Evolutionary conservation across 2,797 vertebrate species (phyloP), one percentile per base, ranked within the genome.

Genomic region (Chelon auratus): DNA sequence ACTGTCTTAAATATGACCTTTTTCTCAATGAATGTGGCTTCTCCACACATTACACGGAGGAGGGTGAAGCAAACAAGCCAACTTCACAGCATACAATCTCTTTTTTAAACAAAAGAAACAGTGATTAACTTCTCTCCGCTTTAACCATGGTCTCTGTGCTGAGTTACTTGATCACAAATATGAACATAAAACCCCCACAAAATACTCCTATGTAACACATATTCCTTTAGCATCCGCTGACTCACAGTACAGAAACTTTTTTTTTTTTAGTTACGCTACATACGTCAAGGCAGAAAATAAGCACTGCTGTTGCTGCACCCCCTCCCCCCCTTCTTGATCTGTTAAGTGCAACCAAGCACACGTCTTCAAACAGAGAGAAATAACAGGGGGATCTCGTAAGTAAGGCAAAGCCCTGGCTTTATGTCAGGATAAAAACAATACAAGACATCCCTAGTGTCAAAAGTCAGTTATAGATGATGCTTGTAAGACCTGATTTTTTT

Each of bases 31-130:
- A 72, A 82, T 86, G 81, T 67, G 62, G 75, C 83, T 78, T 91
- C 79, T 90, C 74, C 80, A 64, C 61, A 77, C 56, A 17, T 54
- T 63, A 71, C 68, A 75, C 30, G 37, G 87, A 91, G 78, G 86
- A 81, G 73, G 68, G 83, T 83, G 87, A 91, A 91, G 89, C 75
- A 86, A 89, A 86, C 68, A 18, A 87, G 52, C 71, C 22, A 43
- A 82, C 89, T 89, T 91, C 91, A 91, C 90, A 92, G 90, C 85
- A 74, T 90, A 88, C 81, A 84, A 87, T 89, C 78, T 92, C 88
- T 91, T 92, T 93, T 89, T 92, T 89, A 91, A 92, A 92, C 90
- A 92, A 93, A 91, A 91, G 90, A 93, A 93, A 92, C 81, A 82
- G 80, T 91, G 86, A 83, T 90, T 80, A 51, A 85, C 76, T 81